Evolutionary conservation across 2,797 vertebrate species (phyloP).

Genomic region (Silurus aristotelis): DNA sequence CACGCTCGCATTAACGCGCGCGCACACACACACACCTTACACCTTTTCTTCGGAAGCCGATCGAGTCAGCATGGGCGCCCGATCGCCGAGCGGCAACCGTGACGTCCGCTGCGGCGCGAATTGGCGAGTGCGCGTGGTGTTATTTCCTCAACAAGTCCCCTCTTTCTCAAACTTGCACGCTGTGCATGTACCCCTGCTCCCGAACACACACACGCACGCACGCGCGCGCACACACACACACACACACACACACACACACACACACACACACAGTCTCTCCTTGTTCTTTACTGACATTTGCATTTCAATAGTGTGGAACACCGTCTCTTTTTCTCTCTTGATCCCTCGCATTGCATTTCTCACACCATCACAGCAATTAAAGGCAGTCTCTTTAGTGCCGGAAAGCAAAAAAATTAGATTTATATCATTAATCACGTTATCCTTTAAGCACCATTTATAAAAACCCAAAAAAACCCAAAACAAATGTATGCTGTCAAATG

Average conservation of each 20-base stretch:
- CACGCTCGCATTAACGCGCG: neutral
- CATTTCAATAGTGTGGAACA: slow-evolving; percentile 84
- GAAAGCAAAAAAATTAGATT: slow-evolving; percentile 36
- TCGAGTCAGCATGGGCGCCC: slow-evolving; percentile 46
- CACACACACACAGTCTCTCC: slow-evolving; percentile 75
- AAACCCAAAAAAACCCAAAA: neutral
- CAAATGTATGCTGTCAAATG: neutral
- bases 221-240: slow-evolving; percentile 56
- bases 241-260: slow-evolving; percentile 60
- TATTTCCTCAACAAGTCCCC: slow-evolving; percentile 77
- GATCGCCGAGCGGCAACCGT: slow-evolving; percentile 61
- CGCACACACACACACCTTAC: neutral
- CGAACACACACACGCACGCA: slow-evolving; percentile 52
- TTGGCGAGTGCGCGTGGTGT: slow-evolving; percentile 70
- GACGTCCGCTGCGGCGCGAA: slow-evolving; percentile 63
- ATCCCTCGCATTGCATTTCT: slow-evolving; percentile 62
- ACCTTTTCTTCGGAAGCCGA: slow-evolving; percentile 25
- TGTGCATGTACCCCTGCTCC: slow-evolving; percentile 66
- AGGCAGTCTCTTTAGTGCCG: slow-evolving; percentile 29
- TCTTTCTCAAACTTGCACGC: slow-evolving; percentile 79
- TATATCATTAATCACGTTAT: slow-evolving; percentile 13
- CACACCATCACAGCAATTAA: slow-evolving; percentile 51
- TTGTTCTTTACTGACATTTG: slow-evolving; percentile 84
- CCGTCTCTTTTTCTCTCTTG: slow-evolving; percentile 61
- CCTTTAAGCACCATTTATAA: neutral